These are phyloP conservation scores for Eupithecia vulgata DNA, from an alignment of 2,888 invertebrate genomes.

Conservation along the genomic window DNA sequence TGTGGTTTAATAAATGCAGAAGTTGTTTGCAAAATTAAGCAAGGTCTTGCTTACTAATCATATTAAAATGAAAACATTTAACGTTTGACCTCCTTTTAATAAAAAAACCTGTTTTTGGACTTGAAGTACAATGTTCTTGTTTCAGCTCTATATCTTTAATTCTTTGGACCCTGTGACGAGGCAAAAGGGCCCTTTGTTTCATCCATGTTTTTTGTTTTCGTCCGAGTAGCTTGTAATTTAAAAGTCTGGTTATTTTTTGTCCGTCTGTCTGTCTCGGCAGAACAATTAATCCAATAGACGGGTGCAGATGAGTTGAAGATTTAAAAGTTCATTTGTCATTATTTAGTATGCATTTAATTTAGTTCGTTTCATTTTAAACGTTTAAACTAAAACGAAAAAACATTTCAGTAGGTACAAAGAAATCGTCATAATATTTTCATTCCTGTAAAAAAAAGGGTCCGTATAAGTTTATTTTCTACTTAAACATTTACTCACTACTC, in stretches of 20 bases:
- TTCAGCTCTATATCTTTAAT: neutral
- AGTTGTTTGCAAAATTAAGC: neutral
- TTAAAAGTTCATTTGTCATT: neutral
- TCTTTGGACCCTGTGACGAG: conserved; percentile 26
- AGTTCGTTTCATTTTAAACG: neutral
- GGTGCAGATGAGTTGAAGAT: conserved; percentile 17
- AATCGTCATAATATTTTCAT: neutral
- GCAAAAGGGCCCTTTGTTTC: conserved; percentile 50
- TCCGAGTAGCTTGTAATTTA: conserved; percentile 59
- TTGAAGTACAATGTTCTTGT: neutral
- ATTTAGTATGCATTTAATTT: neutral
- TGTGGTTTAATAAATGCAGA: neutral
- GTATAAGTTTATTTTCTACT: neutral
- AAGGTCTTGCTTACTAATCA: conserved; percentile 1
- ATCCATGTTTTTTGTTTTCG: conserved; percentile 62
- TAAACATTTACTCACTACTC: no score
- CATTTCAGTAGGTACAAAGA: no score
- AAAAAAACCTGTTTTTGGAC: neutral
- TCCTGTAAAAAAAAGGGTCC: no score
- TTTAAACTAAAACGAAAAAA: neutral
- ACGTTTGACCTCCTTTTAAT: neutral
- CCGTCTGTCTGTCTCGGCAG: conserved; percentile 37
- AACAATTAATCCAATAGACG: conserved; percentile 39
- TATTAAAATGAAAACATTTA: neutral
- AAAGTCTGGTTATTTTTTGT: conserved; percentile 57